Percentiles rank a stretch among this genome's conserved stretches.
These are phyloP conservation scores for Cossypha niveicapilla DNA, from an alignment of 2,797 vertebrate species.

Conservation along the genomic window DNA sequence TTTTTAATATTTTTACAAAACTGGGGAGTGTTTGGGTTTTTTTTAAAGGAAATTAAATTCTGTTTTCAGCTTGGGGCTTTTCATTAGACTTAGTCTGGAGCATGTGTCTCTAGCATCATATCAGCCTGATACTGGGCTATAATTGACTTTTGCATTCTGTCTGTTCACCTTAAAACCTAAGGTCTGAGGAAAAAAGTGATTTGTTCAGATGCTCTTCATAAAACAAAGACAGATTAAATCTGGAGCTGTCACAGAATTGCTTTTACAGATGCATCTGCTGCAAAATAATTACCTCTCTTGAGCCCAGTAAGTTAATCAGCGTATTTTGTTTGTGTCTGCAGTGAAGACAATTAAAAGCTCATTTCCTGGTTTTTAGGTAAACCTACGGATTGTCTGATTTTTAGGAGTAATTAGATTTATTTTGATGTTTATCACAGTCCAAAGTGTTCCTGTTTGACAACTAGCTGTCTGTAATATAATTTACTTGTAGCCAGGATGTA, in stretches of 20 bases:
- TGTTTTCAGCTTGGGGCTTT: slow-evolving; percentile 40
- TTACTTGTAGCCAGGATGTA: slow-evolving; percentile 46
- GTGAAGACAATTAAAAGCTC: slow-evolving; percentile 69
- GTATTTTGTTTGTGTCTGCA: slow-evolving; percentile 47
- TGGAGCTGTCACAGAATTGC: slow-evolving; percentile 28
- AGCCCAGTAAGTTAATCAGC: slow-evolving; percentile 43
- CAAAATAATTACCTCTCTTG: slow-evolving; percentile 67
- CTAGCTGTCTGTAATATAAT: slow-evolving; percentile 71
- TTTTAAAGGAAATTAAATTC: slow-evolving; percentile 75
- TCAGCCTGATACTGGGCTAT: slow-evolving; percentile 37
- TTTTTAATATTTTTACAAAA: slow-evolving; percentile 63
- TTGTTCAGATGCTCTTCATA: slow-evolving; percentile 71
- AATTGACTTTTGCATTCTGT: slow-evolving; percentile 66
- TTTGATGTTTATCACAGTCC: slow-evolving; percentile 65
- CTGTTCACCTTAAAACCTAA: slow-evolving; percentile 59
- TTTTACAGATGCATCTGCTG: slow-evolving; percentile 55
- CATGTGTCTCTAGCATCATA: background rate
- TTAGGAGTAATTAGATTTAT: slow-evolving; percentile 70
- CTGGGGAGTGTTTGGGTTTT: background rate
- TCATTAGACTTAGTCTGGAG: slow-evolving; percentile 15
- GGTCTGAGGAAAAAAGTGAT: slow-evolving; percentile 48
- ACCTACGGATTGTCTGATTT: slow-evolving; percentile 57
- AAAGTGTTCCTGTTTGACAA: slow-evolving; percentile 61
- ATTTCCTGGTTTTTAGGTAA: slow-evolving; percentile 57
- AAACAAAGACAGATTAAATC: slow-evolving; percentile 68